Evolutionary conservation across 2,888 invertebrate genomes (phyloP), one percentile per base, ranked within the genome.

Genomic region (Habrosyne pyritoides): DNA sequence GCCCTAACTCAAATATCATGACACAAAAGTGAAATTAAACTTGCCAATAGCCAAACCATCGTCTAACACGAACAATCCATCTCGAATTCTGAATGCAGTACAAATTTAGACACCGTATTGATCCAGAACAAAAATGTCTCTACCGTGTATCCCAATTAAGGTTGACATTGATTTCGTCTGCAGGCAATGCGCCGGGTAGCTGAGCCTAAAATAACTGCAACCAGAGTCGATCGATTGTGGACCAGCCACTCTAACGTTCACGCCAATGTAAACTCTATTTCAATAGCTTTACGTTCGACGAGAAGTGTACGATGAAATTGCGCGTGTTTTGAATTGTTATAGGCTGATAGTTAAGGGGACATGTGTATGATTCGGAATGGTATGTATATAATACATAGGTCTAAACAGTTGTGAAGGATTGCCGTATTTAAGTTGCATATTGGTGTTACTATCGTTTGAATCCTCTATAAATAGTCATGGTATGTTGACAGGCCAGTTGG

Each of bases 101-200:
- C 60, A 53, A 56, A 64, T 70, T 71, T 67, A 64, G 56, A 28
- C 28, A 21, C 53, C 48, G 59, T 77, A 83, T 85, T 67, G 81
- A 84, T 81, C 79, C 63, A 61, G 63, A 68, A 76, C 79, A 83
- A 86, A 86, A 88, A 81, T 85, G 78, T 79, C 82, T 74, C 80
- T 69, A 70, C 61, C 76, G 79, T 78, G 78, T 74, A 71, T 67
- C 77, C 83, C 86, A 89, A 89, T 89, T 86, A 89, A 74, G 73
- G 73, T 56, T 84, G 87, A 86, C 89, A 86, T 81, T 87, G 89
- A 87, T 86, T 81, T 79, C 76, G 87, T 84, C 86, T 87, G 83
- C 84, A 78, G 70, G 63, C 71, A 57, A 55, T 64, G 64, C 64
- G 69, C 62, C 70, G 68, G 73, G 68, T 69, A 71, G 73, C 73